Base-by-base conservation (phyloP, 1,140 invertebrate genomes). In the Oscheius sp. region DNA sequence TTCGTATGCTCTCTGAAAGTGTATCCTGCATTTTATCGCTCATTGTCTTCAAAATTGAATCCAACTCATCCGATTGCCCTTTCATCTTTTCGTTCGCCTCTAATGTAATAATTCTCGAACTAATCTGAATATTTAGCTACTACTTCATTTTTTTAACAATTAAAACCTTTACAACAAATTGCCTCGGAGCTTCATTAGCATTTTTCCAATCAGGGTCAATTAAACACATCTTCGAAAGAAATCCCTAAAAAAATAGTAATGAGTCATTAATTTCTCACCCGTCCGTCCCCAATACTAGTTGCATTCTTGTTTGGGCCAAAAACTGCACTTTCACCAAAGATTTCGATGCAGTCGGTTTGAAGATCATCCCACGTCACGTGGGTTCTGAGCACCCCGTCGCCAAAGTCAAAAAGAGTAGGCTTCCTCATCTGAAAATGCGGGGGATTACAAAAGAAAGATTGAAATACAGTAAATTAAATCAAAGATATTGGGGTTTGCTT, bases 311-410 rank as follows among this genome's bases (percentile, higher is more conserved):
- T 55, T 55, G 49, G 7, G 7, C 49, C 49, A 23, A 55, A 55
- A 7, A 7, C 7, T 20, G 49, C 49, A 4, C 7, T 26, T 23
- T 7, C 15, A 20, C 49, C 49, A 55, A 55, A 55, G 7, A 55
- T 4, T 23, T 55, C 49, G 23, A 55, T 20, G 28, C 49, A 55
- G 7, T 55, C 28, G 7, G 15, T 15, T 55, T 55, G 49, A 13
- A 55, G 49, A 55, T 55, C 49, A 13, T 7, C 7, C 49, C 49
- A 55, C 4, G 49, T 55, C 23, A 55, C 7, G 29, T 68, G 65
- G 32, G 65, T 68, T 1, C 32, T 26, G 20, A 58, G 49, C 2
- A 68, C 38, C 36, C 67, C 67, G 34, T 68, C 67, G 0, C 49
- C 32, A 15, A 35, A 7, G 28, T 67, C 65, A 23, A 52, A 35